phyloP scores from a whole-genome alignment of 2,797 vertebrate genomes.

The Trachops cirrhosus region DNA sequence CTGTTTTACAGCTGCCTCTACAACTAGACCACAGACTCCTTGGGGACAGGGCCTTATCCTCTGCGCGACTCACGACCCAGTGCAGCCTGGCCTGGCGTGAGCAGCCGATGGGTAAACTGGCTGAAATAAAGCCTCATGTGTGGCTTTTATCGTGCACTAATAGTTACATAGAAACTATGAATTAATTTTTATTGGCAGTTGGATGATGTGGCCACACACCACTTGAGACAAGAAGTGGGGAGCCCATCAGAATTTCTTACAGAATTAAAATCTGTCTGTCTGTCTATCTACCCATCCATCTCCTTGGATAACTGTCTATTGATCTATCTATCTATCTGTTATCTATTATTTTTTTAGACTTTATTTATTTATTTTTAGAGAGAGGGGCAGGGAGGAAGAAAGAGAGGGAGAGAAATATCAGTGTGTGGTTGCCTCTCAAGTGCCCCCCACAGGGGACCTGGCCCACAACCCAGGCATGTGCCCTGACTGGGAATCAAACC shows the following conservation, averaged over 20 bases:
- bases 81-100: fast-evolving
- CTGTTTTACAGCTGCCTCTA: background rate
- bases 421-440: no score
- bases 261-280: background rate
- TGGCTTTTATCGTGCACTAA: background rate
- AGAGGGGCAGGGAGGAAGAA: no score
- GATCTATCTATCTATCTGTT: background rate
- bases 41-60: background rate
- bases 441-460: no score
- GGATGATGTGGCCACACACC: background rate
- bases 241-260: background rate
- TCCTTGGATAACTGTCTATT: background rate
- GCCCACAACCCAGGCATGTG: no score
- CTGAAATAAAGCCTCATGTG: background rate
- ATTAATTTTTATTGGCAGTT: background rate
- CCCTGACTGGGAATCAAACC: no score
- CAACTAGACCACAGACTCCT: background rate
- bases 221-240: background rate
- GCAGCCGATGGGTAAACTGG: background rate
- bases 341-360: background rate
- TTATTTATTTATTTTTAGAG: no score
- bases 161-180: background rate
- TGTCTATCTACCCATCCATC: background rate
- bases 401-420: no score
- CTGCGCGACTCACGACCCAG: background rate